Percentiles rank a stretch among this genome's conserved stretches.
Conservation (phyloP, 1,140 invertebrate genomes). For the Drosophila pallidifrons region DNA sequence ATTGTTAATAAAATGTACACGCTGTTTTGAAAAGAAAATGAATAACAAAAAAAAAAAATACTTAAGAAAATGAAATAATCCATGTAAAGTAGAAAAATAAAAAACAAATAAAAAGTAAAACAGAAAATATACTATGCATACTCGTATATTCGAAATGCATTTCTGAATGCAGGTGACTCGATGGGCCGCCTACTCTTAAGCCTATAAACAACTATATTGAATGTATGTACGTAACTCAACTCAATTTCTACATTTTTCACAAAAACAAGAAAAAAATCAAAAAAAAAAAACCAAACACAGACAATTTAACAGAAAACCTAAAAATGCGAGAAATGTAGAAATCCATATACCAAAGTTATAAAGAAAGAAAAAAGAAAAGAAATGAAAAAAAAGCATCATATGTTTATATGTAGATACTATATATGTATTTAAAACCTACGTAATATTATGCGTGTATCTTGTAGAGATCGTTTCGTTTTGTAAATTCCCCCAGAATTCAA, state of each 20-base stretch:
- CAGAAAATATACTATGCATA: conserved; percentile 26
- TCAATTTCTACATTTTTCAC: conserved; percentile 65
- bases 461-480: conserved; percentile 76
- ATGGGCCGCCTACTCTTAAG: conserved; percentile 24
- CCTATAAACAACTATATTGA: conserved; percentile 63
- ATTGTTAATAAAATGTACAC: conserved; percentile 66
- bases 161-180: conserved; percentile 25
- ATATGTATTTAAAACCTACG: conserved; percentile 60
- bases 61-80: conserved; percentile 36
- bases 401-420: conserved; percentile 80
- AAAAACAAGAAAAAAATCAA: conserved; percentile 17
- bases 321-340: conserved; percentile 61
- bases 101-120: conserved; percentile 22
- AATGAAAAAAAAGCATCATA: conserved; percentile 53
- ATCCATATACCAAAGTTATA: conserved; percentile 81
- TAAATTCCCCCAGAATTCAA: conserved; percentile 54
- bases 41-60: conserved; percentile 54
- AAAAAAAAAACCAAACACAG: conserved; percentile 17
- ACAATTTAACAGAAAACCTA: background rate
- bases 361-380: conserved; percentile 48
- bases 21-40: conserved; percentile 46
- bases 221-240: conserved; percentile 80
- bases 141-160: conserved; percentile 32
- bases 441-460: conserved; percentile 70
- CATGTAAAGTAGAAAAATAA: conserved; percentile 71